Evolutionary conservation across 2,888 invertebrate genomes (phyloP), one percentile per base, ranked within the genome.

Genomic region (Rhamphomyia laevipes): DNA sequence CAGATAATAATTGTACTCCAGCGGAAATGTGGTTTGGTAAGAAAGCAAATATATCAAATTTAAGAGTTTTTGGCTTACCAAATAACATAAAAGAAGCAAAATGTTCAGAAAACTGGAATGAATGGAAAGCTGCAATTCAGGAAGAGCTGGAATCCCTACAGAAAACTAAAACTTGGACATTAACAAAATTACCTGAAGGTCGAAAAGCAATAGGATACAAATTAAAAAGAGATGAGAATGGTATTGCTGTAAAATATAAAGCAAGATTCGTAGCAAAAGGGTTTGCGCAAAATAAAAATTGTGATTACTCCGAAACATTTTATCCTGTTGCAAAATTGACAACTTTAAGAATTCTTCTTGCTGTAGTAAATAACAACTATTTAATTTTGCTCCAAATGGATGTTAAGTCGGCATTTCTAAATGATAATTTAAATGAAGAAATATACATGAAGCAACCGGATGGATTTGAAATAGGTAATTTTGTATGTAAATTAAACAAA

Each of bases 141-240:
- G 45, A 45, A n/a, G 48, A 48, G 37, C 40, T 56, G 23, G 47
- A 43, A n/a, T 54, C 56, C 10, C 38, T 58, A 12, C 49, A 50
- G 18, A 51, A 53, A 47, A 56, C 56, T 45, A 27, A 50, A 17
- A 51, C 56, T n/a, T 55, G 58, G 56, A 49, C 35, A 15, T 21
- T 55, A 10, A 43, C 45, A 5, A 49, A 55, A n/a, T n/a, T 42
- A 15, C 49, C 49, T 12, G 3, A 38, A 9, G 42, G 33, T 33
- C 42, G 35, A 35, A 42, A 45, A 4, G 38, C 33, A 5, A 45
- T 49, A 11, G 23, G 21, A 30, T 49, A n/a, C 17, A 49, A 23
- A 43, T 46, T 46, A 17, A 43, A 50, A 31, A 35, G 12, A 11
- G 38, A 50, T 30, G 30, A 38, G 15, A 47, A 50, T 40, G 37